Evolutionary conservation across 2,113 vertebrate species (phyloP).

Genomic region (Mohoua ochrocephala): DNA sequence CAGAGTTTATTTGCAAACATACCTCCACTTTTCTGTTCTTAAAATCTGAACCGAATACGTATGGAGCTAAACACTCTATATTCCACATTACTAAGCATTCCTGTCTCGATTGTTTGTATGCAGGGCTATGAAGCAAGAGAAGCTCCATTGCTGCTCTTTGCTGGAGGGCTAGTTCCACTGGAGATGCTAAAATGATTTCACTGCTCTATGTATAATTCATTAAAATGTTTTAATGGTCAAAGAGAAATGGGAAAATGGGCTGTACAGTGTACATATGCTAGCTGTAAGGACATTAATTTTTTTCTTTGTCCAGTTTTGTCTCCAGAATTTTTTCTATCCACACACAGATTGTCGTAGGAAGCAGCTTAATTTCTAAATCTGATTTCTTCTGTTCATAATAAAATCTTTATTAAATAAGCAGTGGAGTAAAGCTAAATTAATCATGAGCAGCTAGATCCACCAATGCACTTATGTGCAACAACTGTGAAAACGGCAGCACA

Average conservation of each 20-base stretch:
- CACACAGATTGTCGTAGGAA: background rate
- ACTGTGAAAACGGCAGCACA: background rate
- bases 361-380: background rate
- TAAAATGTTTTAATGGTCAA: background rate
- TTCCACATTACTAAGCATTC: background rate
- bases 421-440: slow-evolving; percentile 23
- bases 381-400: slow-evolving; percentile 1
- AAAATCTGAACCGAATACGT: background rate
- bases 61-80: background rate
- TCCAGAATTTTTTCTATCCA: background rate
- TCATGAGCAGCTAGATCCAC: background rate
- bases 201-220: background rate
- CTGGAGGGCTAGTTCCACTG: background rate
- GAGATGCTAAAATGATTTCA: background rate
- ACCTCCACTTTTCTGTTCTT: background rate
- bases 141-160: background rate
- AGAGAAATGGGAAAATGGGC: background rate
- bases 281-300: background rate
- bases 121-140: background rate
- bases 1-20: background rate
- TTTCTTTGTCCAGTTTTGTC: background rate
- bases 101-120: background rate
- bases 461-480: background rate
- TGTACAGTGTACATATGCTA: background rate
- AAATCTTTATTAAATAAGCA: slow-evolving; percentile 26